Percentiles rank a stretch among this genome's conserved stretches.
phyloP scores from a whole-genome alignment of 2,888 invertebrate genomes.

The Odontothrips loti region DNA sequence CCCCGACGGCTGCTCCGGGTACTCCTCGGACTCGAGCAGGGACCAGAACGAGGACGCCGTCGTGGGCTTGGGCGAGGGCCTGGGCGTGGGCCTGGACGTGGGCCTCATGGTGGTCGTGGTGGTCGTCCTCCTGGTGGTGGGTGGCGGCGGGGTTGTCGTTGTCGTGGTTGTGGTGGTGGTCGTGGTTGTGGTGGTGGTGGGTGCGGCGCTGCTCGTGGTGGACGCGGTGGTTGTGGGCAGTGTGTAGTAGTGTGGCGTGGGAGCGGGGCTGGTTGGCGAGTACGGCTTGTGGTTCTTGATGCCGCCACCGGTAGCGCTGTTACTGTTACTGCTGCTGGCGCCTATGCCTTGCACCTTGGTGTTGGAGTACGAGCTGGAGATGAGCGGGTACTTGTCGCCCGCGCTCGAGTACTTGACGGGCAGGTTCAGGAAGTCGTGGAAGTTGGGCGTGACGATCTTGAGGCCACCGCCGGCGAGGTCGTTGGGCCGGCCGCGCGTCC shows the following conservation, averaged over 20 bases:
- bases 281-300: conserved; percentile 39
- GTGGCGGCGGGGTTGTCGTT: conserved; percentile 31
- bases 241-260: conserved; percentile 35
- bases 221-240: conserved; percentile 40
- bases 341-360: conserved; percentile 61
- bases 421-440: conserved; percentile 64
- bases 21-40: conserved; percentile 3
- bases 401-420: conserved; percentile 61
- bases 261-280: conserved; percentile 36
- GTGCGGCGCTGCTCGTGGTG: conserved; percentile 40
- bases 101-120: conserved; percentile 38
- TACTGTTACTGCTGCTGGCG: conserved; percentile 35
- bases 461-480: conserved; percentile 48
- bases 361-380: conserved; percentile 67
- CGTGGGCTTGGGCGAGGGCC: neutral
- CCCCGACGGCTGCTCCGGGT: neutral
- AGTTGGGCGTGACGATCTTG: conserved; percentile 49
- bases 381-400: conserved; percentile 60
- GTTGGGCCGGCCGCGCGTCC: conserved; percentile 50
- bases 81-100: conserved; percentile 16
- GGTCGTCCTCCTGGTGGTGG: conserved; percentile 38
- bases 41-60: conserved; percentile 14
- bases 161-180: conserved; percentile 46
- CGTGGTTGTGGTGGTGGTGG: conserved; percentile 43
- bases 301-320: conserved; percentile 41